Evolutionary conservation across 2,113 vertebrate genomes (phyloP).

Genomic region (Papio anubis): DNA sequence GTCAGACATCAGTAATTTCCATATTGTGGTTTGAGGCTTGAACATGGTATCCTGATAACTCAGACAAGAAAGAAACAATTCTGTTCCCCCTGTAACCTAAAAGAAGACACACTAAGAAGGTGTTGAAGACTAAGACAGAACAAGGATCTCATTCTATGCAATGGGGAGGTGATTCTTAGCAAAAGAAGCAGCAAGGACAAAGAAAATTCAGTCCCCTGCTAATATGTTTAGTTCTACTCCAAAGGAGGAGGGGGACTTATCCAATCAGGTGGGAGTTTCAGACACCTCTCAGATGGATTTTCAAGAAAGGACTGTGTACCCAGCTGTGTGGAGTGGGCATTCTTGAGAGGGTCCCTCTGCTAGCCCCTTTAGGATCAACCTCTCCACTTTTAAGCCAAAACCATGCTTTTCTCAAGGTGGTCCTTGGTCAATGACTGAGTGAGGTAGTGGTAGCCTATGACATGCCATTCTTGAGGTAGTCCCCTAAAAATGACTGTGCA

Average conservation of each 20-base stretch:
- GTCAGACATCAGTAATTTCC: neutral
- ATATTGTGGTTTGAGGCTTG: neutral
- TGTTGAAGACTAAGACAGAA: neutral
- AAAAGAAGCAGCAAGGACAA: neutral
- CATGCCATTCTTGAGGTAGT: fast-evolving
- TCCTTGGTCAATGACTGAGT: neutral
- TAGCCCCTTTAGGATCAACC: neutral
- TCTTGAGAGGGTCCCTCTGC: neutral
- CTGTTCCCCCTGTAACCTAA: neutral
- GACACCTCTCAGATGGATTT: neutral
- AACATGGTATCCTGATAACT: neutral
- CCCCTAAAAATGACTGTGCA: too few species aligned
- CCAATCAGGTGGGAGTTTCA: neutral
- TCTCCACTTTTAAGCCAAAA: neutral
- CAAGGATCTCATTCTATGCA: neutral
- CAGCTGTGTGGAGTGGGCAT: neutral
- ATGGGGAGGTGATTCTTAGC: neutral
- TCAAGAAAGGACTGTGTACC: neutral
- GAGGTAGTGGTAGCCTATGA: neutral
- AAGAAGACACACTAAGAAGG: neutral
- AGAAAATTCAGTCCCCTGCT: too few species aligned
- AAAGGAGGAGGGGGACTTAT: neutral
- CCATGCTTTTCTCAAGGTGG: fast-evolving
- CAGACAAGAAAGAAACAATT: neutral
- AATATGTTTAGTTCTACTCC: neutral